A percentile compares a stretch with the other conserved stretches of the same genome.
Evolutionary conservation across 2,797 vertebrate species (phyloP).

Genomic region (Gambusia yucatana): DNA sequence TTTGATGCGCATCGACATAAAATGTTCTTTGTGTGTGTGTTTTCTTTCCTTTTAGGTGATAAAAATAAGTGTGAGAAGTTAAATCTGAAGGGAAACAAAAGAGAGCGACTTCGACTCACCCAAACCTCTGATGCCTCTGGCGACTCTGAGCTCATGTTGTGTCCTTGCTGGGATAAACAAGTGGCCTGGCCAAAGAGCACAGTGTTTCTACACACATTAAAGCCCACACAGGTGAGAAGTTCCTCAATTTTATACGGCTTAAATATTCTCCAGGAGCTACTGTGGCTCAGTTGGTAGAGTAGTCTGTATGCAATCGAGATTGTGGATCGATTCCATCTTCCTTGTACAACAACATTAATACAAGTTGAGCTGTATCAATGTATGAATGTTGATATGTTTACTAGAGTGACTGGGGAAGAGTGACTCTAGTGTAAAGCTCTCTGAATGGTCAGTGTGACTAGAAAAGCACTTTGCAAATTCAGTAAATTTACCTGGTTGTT

Average conservation of each 20-base stretch:
- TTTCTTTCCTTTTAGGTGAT: slow-evolving; percentile 27
- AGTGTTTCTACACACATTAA: slow-evolving; percentile 67
- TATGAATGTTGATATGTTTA: neutral
- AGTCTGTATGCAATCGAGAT: neutral
- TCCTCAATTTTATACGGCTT: neutral
- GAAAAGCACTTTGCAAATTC: neutral
- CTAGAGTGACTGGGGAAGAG: neutral
- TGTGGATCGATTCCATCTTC: neutral
- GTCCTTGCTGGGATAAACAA: slow-evolving; percentile 75
- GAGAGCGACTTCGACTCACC: slow-evolving; percentile 40
- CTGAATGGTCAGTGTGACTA: neutral
- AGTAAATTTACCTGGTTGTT: neutral
- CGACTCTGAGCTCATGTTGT: slow-evolving; percentile 73
- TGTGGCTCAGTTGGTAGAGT: neutral
- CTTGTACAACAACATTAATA: neutral
- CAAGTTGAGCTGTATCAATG: neutral
- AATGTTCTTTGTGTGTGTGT: slow-evolving; percentile 44
- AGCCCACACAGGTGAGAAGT: slow-evolving; percentile 79
- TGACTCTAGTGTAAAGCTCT: neutral
- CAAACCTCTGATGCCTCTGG: slow-evolving; percentile 64
- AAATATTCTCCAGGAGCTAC: neutral
- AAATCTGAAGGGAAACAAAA: slow-evolving; percentile 40
- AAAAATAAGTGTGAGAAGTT: slow-evolving; percentile 32
- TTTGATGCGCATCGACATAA: slow-evolving; percentile 27
- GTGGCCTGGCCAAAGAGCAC: slow-evolving; percentile 71